Conservation (phyloP, 2,888 invertebrate genomes). For the Drosophila fulvimacula region DNA sequence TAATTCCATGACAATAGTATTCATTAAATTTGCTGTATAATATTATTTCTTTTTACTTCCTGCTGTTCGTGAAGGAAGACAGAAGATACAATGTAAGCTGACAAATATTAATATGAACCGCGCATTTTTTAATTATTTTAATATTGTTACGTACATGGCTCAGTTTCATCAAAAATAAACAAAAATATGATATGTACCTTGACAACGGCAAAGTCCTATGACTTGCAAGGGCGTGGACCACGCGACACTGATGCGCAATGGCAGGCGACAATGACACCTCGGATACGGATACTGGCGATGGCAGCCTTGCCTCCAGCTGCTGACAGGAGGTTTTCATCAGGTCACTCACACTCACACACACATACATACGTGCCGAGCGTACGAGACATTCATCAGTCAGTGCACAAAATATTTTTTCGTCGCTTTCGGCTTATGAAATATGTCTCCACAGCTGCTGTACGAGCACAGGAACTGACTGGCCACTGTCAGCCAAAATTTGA, state of each 20-base stretch:
- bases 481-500: slow-evolving; percentile 23
- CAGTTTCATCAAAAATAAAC: neutral
- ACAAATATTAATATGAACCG: slow-evolving; percentile 48
- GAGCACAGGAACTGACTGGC: slow-evolving; percentile 8
- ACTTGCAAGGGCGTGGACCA: neutral
- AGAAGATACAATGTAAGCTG: slow-evolving; percentile 9
- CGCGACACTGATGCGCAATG: slow-evolving; percentile 67
- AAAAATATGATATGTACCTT: slow-evolving; percentile 54
- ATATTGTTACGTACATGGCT: slow-evolving; percentile 18
- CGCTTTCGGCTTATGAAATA: slow-evolving; percentile 63
- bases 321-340: slow-evolving; percentile 62
- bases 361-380: neutral
- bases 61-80: neutral
- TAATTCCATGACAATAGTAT: slow-evolving; percentile 11
- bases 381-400: slow-evolving; percentile 42
- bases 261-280: slow-evolving; percentile 56
- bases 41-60: neutral
- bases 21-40: neutral
- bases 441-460: slow-evolving; percentile 33
- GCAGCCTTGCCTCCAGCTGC: slow-evolving; percentile 47
- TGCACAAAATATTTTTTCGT: slow-evolving; percentile 56
- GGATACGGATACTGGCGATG: slow-evolving; percentile 66
- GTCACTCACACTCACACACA: slow-evolving; percentile 10
- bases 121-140: slow-evolving; percentile 64
- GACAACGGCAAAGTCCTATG: slow-evolving; percentile 32